Evolutionary conservation across 2,113 vertebrate species (phyloP).

Genomic region (Phyllostomus hastatus): DNA sequence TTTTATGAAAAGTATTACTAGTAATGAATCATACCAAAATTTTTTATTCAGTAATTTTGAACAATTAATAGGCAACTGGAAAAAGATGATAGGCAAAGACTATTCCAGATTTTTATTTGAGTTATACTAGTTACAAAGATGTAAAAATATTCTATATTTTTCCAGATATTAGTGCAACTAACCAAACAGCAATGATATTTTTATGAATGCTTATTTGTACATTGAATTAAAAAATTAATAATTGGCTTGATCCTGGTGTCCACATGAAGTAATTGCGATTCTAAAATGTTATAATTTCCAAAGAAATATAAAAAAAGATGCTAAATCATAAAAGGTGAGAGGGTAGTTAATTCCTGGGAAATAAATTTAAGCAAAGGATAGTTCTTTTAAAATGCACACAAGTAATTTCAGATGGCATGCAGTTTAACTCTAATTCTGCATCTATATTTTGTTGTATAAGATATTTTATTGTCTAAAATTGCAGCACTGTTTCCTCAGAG

Average conservation of each 20-base stretch:
- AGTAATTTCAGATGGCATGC: neutral
- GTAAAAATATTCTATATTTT: neutral
- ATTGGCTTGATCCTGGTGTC: neutral
- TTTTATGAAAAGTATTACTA: neutral
- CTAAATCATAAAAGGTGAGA: neutral
- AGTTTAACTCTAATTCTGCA: neutral
- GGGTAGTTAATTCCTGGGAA: neutral
- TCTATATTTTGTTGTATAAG: neutral
- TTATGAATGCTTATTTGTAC: neutral
- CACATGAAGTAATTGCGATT: neutral
- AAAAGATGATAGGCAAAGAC: neutral
- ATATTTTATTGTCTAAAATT: neutral
- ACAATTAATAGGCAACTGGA: neutral
- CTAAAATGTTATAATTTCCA: neutral
- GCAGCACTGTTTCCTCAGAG: neutral
- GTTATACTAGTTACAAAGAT: neutral
- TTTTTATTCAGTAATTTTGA: neutral
- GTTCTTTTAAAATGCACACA: neutral
- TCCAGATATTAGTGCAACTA: neutral
- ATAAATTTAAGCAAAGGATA: neutral
- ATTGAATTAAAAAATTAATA: neutral
- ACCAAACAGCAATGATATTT: neutral
- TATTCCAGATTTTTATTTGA: neutral
- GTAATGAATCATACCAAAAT: neutral
- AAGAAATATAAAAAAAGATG: neutral